These are phyloP conservation scores for Mormyrus hasselquistii DNA, from an alignment of 2,797 vertebrate species.

Conservation along the genomic window DNA sequence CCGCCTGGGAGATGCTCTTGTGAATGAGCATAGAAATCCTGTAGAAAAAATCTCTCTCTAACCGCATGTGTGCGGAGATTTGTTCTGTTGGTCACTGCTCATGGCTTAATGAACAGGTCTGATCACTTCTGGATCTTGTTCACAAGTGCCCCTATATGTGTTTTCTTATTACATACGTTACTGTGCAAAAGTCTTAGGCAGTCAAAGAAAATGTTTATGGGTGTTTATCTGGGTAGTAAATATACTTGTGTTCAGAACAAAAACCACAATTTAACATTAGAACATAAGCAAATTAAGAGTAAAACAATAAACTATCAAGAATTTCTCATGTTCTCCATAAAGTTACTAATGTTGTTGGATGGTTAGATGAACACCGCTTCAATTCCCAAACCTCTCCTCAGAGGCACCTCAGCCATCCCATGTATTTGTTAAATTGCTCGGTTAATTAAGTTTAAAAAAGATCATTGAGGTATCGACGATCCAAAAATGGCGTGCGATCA, in stretches of 20 bases:
- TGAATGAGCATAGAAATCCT: background rate
- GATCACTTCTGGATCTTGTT: background rate
- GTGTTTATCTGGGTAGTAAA: background rate
- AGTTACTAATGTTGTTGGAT: background rate
- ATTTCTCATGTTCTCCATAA: background rate
- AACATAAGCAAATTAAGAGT: background rate
- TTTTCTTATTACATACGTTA: background rate
- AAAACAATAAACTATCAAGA: background rate
- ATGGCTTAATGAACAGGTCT: background rate
- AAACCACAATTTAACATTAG: background rate
- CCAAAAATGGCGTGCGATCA: background rate
- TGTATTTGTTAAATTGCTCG: background rate
- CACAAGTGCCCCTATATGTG: background rate
- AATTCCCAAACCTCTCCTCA: background rate
- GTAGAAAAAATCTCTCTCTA: background rate
- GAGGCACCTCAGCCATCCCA: background rate
- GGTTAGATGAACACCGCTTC: background rate
- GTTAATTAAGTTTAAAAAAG: background rate
- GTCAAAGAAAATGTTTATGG: background rate
- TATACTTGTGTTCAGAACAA: background rate
- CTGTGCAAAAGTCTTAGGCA: background rate
- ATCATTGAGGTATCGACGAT: background rate
- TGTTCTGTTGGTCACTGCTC: background rate
- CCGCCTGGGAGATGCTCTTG: background rate
- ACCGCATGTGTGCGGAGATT: background rate